These are phyloP conservation scores for Bradypodion ventrale DNA, from an alignment of 2,797 vertebrate species.

Conservation along the genomic window DNA sequence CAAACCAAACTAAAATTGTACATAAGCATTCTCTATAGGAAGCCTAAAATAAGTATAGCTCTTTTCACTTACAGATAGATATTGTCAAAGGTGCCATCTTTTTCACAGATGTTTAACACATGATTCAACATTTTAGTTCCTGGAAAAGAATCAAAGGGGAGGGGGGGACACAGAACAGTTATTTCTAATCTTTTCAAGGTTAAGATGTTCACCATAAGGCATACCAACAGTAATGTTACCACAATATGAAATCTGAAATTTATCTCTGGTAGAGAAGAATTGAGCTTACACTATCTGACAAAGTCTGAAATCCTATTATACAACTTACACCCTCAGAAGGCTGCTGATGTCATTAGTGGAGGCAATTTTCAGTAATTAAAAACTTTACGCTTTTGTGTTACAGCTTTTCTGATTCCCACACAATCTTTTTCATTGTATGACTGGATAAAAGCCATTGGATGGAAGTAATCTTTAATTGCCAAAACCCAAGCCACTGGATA, in stretches of 20 bases:
- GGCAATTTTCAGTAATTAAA: too few relatives aligned
- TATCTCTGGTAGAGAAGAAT: background rate
- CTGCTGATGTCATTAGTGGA: too few relatives aligned
- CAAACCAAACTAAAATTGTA: conserved; percentile 4
- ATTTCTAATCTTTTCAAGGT: conserved; percentile 3
- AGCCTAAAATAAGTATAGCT: background rate
- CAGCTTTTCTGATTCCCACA: too few relatives aligned
- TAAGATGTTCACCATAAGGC: background rate
- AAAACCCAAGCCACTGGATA: too few relatives aligned
- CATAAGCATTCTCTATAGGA: conserved; percentile 18
- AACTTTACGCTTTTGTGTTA: too few relatives aligned
- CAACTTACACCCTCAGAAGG: too few relatives aligned
- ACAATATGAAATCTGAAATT: conserved; percentile 6
- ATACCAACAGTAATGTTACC: background rate
- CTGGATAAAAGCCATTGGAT: too few relatives aligned
- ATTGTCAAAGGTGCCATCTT: conserved; percentile 99
- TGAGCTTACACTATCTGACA: background rate
- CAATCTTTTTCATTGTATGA: too few relatives aligned
- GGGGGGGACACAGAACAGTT: conserved; percentile 39
- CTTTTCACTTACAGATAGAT: conserved; percentile 96
- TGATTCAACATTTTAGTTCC: conserved; percentile 99
- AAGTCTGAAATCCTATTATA: background rate
- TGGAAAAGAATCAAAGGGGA: conserved; percentile 68
- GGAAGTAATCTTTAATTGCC: too few relatives aligned
- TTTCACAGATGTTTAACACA: conserved; percentile 99